Percentiles rank a stretch among this genome's conserved stretches.
phyloP scores from a whole-genome alignment of 2,888 invertebrate genomes.

The Xiphydria camelus region DNA sequence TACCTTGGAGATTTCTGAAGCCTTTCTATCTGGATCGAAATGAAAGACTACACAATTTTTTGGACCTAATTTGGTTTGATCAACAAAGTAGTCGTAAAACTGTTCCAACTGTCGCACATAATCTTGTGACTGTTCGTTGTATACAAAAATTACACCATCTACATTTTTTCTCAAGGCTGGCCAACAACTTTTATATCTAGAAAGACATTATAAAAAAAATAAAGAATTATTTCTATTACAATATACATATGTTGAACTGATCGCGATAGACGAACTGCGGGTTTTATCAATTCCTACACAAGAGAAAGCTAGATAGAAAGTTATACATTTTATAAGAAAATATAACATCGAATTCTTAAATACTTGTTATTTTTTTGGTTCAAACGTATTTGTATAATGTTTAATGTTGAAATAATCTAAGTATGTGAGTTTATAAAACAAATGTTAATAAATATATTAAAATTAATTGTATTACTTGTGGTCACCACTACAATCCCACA shows the following conservation, averaged over 20 bases:
- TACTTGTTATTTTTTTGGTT: too few species aligned
- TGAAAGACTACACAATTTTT: slow-evolving; percentile 70
- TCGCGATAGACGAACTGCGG: too few species aligned
- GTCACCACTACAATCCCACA: slow-evolving; percentile 82
- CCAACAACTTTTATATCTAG: slow-evolving; percentile 77
- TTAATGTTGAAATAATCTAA: too few species aligned
- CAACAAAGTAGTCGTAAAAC: slow-evolving; percentile 70
- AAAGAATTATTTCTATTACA: too few species aligned
- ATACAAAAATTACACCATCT: slow-evolving; percentile 73
- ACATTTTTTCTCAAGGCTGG: slow-evolving; percentile 71
- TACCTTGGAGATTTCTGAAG: slow-evolving; percentile 58
- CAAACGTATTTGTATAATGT: too few species aligned
- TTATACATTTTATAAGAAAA: too few species aligned
- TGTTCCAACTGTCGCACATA: slow-evolving; percentile 65
- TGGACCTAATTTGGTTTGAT: slow-evolving; percentile 67
- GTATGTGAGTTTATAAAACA: not conserved
- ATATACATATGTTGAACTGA: slow-evolving; percentile 1
- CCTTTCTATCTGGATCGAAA: slow-evolving; percentile 60
- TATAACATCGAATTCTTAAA: too few species aligned
- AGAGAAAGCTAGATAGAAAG: too few species aligned
- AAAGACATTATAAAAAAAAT: slow-evolving; percentile 23
- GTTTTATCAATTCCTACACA: too few species aligned
- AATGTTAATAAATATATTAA: not conserved
- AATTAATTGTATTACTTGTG: slow-evolving; percentile 62
- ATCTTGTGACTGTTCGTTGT: slow-evolving; percentile 62